Evolutionary conservation across 2,113 vertebrate genomes (phyloP), one percentile per base, ranked within the genome.

Genomic region (Esox niger): DNA sequence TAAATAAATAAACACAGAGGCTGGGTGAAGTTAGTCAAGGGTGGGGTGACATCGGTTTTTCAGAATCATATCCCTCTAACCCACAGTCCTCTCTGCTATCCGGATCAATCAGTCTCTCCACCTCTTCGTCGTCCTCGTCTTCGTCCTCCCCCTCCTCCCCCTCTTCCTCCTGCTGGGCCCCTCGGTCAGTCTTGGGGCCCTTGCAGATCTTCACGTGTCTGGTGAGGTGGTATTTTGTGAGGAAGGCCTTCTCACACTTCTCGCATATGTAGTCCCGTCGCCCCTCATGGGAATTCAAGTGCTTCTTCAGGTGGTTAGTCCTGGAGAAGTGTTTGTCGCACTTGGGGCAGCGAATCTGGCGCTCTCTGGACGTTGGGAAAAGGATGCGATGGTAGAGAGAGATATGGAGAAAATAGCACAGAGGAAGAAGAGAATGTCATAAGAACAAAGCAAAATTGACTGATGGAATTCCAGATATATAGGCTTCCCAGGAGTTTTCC

Each of bases 171-270:
- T 95, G 94, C 0, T 91, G 93, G 3, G 91, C 89, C 0, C 84
- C 86, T 4, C 91, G 88, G 21, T 90, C 89, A 0, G 79, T 88
- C 65, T 93, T 94, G 25, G 95, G 95, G 6, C 95, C 95, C 87
- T 96, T 98, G 88, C 97, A 99, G 81, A 97, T 98, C 87, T 99
- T 99, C 69, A 99, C 91, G 87, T 99, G 97, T 9, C 96, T 91
- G 2, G 96, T 98, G 76, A 99, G 95, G 86, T 99, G 97, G 55
- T 99, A 99, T 76, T 98, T 98, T 74, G 97, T 99, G 77, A 99
- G 93, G 68, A 98, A 99, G 73, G 94, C 97, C 84, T 99, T 99
- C 70, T 94, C 93, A 77, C 97, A 99, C 77, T 98, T 98, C 81
- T 98, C 96, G 77, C 97, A 99, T 72, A 98, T 93, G 79, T 96